These are phyloP conservation scores for Ceratothoa steindachneri DNA, from an alignment of 2,888 invertebrate species.

Conservation along the genomic window DNA sequence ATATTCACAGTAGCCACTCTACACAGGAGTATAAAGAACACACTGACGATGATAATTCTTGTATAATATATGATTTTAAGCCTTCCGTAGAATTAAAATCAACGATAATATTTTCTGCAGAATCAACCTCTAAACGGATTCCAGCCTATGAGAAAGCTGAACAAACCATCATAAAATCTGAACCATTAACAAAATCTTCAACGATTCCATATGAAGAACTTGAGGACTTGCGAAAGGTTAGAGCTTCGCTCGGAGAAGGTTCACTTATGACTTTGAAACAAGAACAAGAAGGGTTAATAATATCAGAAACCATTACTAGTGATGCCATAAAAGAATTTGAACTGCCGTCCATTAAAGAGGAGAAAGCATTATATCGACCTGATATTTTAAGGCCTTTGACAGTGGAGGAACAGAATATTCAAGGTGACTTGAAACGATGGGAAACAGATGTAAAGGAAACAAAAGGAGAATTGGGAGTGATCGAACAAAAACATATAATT, in stretches of 20 bases:
- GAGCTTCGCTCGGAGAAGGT: background rate
- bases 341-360: slow-evolving; percentile 24
- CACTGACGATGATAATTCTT: background rate
- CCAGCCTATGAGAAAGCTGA: background rate
- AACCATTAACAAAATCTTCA: background rate
- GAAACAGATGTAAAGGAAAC: slow-evolving; percentile 59
- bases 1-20: background rate
- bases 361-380: slow-evolving; percentile 16
- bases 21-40: background rate
- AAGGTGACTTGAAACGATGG: slow-evolving; percentile 49
- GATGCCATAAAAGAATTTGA: slow-evolving; percentile 19
- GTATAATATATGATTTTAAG: background rate
- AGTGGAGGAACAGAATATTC: slow-evolving; percentile 5
- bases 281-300: slow-evolving; percentile 9
- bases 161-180: background rate
- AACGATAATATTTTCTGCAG: background rate
- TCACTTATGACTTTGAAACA: slow-evolving; percentile 4
- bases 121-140: slow-evolving; percentile 44
- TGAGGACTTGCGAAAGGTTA: background rate
- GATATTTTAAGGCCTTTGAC: background rate
- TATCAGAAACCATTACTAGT: background rate
- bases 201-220: background rate
- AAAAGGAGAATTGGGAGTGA: slow-evolving; percentile 55
- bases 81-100: background rate
- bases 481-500: slow-evolving; percentile 55